Evolutionary conservation across 2,797 vertebrate species (phyloP), one percentile per base, ranked within the genome.

Genomic region (Sebastes iracundus): DNA sequence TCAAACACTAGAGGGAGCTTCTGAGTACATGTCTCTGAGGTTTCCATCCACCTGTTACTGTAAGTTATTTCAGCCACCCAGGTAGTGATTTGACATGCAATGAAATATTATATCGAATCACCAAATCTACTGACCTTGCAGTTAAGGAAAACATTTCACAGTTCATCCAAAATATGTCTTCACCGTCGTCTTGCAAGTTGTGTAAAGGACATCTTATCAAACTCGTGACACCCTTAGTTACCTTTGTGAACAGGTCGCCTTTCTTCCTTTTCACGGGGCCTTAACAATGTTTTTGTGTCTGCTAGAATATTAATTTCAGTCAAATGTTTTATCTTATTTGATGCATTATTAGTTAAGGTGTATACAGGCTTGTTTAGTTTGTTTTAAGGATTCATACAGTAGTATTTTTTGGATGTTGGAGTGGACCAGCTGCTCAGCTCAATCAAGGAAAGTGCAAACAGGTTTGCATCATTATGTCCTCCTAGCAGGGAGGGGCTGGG

Each of bases 1-100:
- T 61, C 42, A 78, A 65, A 77, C 85, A 80, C 76, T 69, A 82
- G 80, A 79, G 75, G 70, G 72, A 61, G 73, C 77, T 23, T 80
- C 49, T 65, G 38, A 61, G 63, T 13, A 22, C 5, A 55, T 60
- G 49, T 60, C 12, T 7, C 38, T 52, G 10, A 64, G 25, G 52
- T 76, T 65, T 73, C 42, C 32, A 33, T 23, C 46, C 18, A n/a
- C 35, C 14, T 46, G 63, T 65, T 28, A 65, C 22, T 13, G 22
- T 13, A 60, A 52, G 52, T 25, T 65, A 60, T 75, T 69, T 38
- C 16, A 64, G 20, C 12, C 7, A 38, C 56, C 3, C 11, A 69
- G 58, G 8, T n/a, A 16, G 6, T 4, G 16, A 55, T 72, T 70
- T 72, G 16, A 52, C 42, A 61, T 49, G 12, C 64, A 56, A 38